Evolutionary conservation across 2,888 invertebrate species (phyloP), one percentile per base, ranked within the genome.

Genomic region (Apocheima hispidaria): DNA sequence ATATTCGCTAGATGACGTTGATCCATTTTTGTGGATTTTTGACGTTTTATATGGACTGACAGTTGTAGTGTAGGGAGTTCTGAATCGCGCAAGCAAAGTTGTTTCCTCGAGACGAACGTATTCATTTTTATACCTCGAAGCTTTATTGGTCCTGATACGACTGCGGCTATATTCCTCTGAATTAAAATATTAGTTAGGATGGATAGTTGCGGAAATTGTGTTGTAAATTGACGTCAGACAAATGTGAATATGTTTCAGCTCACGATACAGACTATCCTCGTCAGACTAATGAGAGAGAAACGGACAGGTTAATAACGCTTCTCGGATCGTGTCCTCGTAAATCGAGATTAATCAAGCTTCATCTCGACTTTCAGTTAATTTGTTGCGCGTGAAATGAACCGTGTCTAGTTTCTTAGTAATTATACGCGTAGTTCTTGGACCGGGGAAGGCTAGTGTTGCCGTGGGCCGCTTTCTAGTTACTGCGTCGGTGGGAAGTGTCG

Each of bases 281-380:
- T 65, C 59, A 57, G 63, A 33, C 23, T 44, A 64, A 56, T 55
- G 55, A 60, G 65, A 63, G 62, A 65, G 60, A 41, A 60, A 54
- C 35, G 35, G 35, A 18, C 35, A 16, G 21, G 26, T 28, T 33
- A 46, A 30, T 48, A 33, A 12, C 36, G 36, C 30, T 4, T 21
- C 35, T 23, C 49, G 14, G 26, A 38, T 23, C 5, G 16, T 44
- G 38, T 40, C 36, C 40, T 36, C 49, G 28, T 48, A 48, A 48
- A 48, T 48, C 48, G 40, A 56, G 48, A 56, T 49, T 56, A 51
- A 61, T 56, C 46, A 35, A 20, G 46, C 35, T 40, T 20, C 51
- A 46, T 56, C 40, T 51, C 28, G 35, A 52, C 56, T 61, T 61
- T 56, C 50, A 56, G 61, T 30, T 56, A 52, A 52, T 61, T 46